Evolutionary conservation across 2,888 invertebrate genomes (phyloP), one percentile per base, ranked within the genome.

Genomic region (Aphodius granarius): DNA sequence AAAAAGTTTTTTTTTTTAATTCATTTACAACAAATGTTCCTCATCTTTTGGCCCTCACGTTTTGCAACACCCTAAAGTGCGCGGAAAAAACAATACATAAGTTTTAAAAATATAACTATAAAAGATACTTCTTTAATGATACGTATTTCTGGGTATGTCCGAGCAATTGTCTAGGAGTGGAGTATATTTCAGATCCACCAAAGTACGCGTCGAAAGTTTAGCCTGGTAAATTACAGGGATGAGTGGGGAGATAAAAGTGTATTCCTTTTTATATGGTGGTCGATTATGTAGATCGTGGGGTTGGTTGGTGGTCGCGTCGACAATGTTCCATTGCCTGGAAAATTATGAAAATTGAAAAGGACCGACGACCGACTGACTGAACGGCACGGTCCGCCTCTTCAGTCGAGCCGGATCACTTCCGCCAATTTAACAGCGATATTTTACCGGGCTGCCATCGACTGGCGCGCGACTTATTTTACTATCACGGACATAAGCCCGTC

Each of bases 311-410:
- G 63, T 18, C 19, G 63, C 72, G 72, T 18, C 72, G 72, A 63
- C 81, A 82, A 82, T 83, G 83, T 83, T 82, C 82, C 75, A 79
- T 79, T 80, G 80, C 71, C 80, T 83, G 84, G 84, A 85, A 86
- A 86, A 85, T 86, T 86, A 86, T 86, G 86, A 85, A 85, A 86
- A 85, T 86, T 85, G 85, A 85, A 85, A 85, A 83, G 83, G 81
- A 79, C 79, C 82, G 79, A 81, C 68, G 68, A 43, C 43, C 43
- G 43, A 43, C 43, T 43, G 43, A 43, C 43, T 43, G 43, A 13
- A 43, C 13, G 43, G 9, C 9, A 43, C 13, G 43, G 43, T 43
- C 43, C 43, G 43, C 43, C 43, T 81, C 77, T 80, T 79, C 78
- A 76, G 79, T 76, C 77, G 76, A 77, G 78, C 75, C 79, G 79